Percentiles rank a stretch among this genome's conserved stretches.
Conservation (phyloP, 2,888 invertebrate species). For the Phrixothrix hirtus region DNA sequence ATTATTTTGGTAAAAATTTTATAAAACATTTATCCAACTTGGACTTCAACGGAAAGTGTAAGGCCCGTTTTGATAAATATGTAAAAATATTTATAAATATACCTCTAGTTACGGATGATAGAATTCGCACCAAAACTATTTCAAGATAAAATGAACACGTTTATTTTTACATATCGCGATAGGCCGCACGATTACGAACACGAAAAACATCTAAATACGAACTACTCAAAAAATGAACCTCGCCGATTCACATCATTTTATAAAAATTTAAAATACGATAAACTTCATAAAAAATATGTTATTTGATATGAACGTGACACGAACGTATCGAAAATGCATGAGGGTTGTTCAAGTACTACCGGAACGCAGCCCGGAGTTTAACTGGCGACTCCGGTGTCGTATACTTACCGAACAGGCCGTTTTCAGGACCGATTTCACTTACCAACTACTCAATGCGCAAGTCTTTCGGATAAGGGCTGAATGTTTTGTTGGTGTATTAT, state of each 20-base stretch:
- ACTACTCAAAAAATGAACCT: no score
- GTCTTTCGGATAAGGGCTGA: conserved; percentile 23
- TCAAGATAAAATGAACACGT: not conserved
- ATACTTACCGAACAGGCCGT: conserved; percentile 30
- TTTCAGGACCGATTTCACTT: conserved; percentile 35
- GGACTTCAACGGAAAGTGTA: no score
- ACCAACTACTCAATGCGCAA: conserved; percentile 24
- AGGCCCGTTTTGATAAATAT: no score
- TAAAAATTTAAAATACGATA: not conserved
- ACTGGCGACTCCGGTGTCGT: conserved; percentile 28
- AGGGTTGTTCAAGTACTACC: conserved; percentile 11
- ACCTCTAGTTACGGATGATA: not conserved
- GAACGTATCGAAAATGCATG: conserved; percentile 4
- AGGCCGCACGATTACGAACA: not conserved
- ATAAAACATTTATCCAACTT: no score
- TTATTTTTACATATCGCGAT: not conserved
- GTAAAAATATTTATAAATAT: not conserved
- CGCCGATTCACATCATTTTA: not conserved
- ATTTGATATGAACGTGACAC: conserved; percentile 7
- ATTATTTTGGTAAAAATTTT: no score
- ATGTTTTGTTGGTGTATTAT: conserved; percentile 22
- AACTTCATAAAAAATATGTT: conserved; percentile 10
- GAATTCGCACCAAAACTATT: not conserved
- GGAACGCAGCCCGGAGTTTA: conserved; percentile 22
- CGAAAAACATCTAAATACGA: not conserved